phyloP scores from a whole-genome alignment of 2,113 vertebrate genomes.

The Antennarius striatus region DNA sequence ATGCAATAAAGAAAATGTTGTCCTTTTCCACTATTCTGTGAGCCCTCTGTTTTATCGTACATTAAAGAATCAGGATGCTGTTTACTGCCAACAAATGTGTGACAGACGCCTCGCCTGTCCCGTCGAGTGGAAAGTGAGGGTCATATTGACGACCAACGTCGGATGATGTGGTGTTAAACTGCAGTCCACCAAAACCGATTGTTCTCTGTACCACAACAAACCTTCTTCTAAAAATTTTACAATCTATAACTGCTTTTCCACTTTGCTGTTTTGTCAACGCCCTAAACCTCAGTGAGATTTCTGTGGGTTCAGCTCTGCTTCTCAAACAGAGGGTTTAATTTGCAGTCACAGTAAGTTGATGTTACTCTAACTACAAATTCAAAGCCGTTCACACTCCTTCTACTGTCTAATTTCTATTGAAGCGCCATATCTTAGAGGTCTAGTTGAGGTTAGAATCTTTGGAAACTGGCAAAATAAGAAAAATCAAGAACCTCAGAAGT shows the following conservation, averaged over 20 bases:
- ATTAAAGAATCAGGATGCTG: not conserved
- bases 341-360: constrained; percentile 4
- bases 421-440: constrained; percentile 19
- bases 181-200: constrained; percentile 45
- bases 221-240: constrained; percentile 39
- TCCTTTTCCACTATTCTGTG: not conserved
- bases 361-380: too few relatives aligned
- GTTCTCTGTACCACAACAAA: constrained; percentile 62
- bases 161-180: constrained; percentile 43
- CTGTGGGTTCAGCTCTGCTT: not conserved
- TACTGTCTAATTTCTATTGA: constrained; percentile 4
- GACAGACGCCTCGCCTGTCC: constrained; percentile 22
- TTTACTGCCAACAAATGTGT: constrained; percentile 24
- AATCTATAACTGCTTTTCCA: constrained; percentile 27
- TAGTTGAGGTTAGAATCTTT: constrained; percentile 14
- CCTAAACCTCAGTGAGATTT: constrained; percentile 38
- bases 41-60: not conserved
- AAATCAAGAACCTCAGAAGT: not conserved
- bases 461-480: not conserved
- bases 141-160: constrained; percentile 17
- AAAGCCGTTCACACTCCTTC: not conserved
- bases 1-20: not conserved
- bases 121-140: constrained; percentile 47
- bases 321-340: constrained; percentile 20
- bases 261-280: constrained; percentile 26